A percentile compares a stretch with the other conserved stretches of the same genome.
These are phyloP conservation scores for Caenorhabditis tropicalis DNA, from an alignment of 1,140 invertebrate species.

Conservation along the genomic window DNA sequence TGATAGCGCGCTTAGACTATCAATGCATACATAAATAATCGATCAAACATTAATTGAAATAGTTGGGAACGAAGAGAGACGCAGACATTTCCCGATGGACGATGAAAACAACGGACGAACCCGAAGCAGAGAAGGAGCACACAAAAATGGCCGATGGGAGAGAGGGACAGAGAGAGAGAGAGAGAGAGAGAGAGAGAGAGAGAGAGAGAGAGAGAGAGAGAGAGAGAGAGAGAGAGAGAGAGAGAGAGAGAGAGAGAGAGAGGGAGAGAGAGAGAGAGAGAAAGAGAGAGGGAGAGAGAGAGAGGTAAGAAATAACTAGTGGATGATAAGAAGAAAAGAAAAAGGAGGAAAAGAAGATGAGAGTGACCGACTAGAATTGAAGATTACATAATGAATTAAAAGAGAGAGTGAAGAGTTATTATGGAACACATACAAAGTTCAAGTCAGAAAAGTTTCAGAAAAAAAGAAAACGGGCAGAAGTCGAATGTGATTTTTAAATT, in stretches of 20 bases:
- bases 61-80: conserved; percentile 18
- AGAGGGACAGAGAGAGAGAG: too few species aligned
- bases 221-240: too few species aligned
- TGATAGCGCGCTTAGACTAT: conserved; percentile 9
- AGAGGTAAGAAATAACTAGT: background rate
- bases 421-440: background rate
- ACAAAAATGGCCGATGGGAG: background rate
- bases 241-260: too few species aligned
- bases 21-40: conserved; percentile 41
- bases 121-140: conserved; percentile 31
- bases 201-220: too few species aligned
- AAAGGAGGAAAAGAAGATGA: background rate
- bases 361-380: background rate
- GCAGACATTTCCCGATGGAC: conserved; percentile 19
- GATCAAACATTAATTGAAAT: conserved; percentile 31
- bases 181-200: background rate
- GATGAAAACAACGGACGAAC: conserved; percentile 22
- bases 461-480: background rate
- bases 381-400: background rate
- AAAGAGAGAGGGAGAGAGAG: too few species aligned
- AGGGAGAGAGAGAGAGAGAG: too few species aligned
- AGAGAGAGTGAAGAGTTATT: background rate
- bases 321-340: background rate
- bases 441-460: background rate
- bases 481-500: background rate